phyloP scores from a whole-genome alignment of 1,140 invertebrate genomes.

The Magallana angulata region DNA sequence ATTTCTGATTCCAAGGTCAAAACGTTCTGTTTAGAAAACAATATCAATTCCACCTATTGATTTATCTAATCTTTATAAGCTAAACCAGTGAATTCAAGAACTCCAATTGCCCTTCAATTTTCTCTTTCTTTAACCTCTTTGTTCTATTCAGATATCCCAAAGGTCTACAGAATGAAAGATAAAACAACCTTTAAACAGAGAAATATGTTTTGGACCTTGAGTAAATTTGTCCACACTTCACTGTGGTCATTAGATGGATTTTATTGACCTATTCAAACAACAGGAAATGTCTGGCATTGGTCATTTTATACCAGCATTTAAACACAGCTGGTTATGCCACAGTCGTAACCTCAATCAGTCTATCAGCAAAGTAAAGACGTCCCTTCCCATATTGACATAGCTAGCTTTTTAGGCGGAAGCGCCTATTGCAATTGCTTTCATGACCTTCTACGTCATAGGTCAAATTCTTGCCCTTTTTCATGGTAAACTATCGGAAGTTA shows the following conservation, averaged over 20 bases:
- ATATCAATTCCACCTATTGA: no score
- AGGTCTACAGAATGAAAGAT: neutral
- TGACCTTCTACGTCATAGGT: no score
- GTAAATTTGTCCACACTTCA: conserved; percentile 3
- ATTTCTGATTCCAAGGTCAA: no score
- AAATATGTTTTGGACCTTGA: neutral
- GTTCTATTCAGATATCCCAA: neutral
- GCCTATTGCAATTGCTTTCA: no score
- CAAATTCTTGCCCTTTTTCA: no score
- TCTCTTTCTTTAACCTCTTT: neutral
- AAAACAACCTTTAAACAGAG: neutral
- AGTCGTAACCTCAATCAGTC: neutral
- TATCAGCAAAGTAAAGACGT: neutral
- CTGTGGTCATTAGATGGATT: conserved; percentile 9
- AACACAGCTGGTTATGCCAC: neutral
- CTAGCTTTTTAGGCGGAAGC: no score
- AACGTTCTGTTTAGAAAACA: no score
- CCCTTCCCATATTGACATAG: conserved; percentile 24
- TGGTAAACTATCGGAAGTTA: no score
- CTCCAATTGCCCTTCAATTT: no score
- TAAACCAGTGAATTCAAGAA: no score
- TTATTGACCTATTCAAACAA: neutral
- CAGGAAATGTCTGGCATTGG: neutral
- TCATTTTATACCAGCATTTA: neutral
- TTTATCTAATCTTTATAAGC: no score